These are phyloP conservation scores for Folsomia candida DNA, from an alignment of 2,888 invertebrate genomes.

Conservation along the genomic window DNA sequence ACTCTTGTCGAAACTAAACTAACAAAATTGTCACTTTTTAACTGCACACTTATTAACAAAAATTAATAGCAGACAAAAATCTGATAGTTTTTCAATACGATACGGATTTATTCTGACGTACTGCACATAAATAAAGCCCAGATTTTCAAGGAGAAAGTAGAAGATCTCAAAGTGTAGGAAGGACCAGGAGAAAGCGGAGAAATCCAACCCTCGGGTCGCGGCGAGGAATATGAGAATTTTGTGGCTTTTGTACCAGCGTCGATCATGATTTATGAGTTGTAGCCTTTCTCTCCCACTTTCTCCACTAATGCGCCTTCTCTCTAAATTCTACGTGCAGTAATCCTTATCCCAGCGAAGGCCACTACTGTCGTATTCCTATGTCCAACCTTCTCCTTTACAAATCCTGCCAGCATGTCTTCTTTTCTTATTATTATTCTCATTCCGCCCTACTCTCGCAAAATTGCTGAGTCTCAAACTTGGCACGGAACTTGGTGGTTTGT, in stretches of 20 bases:
- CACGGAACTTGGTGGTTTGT: background rate
- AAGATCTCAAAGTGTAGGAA: too few species aligned
- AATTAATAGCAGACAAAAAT: too few species aligned
- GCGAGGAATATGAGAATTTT: background rate
- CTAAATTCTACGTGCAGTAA: background rate
- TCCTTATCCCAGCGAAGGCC: conserved; percentile 3
- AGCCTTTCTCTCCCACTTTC: background rate
- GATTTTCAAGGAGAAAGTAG: too few species aligned
- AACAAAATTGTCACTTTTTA: too few species aligned
- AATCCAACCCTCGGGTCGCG: too few species aligned
- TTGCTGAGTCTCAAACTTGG: conserved; percentile 14
- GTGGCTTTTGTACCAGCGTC: conserved; percentile 20
- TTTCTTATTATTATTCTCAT: conserved; percentile 18
- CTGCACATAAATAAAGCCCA: too few species aligned
- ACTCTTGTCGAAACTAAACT: too few species aligned
- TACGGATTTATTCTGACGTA: too few species aligned
- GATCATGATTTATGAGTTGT: conserved; percentile 32
- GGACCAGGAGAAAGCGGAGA: too few species aligned
- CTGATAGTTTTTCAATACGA: too few species aligned
- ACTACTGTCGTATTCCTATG: conserved; percentile 10
- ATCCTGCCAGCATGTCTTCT: conserved; percentile 10
- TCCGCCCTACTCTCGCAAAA: conserved; percentile 15
- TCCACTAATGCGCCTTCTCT: background rate
- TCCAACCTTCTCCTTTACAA: conserved; percentile 20
- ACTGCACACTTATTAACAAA: too few species aligned